phyloP scores from a whole-genome alignment of 2,797 vertebrate species.

The Cryptoprocta ferox region DNA sequence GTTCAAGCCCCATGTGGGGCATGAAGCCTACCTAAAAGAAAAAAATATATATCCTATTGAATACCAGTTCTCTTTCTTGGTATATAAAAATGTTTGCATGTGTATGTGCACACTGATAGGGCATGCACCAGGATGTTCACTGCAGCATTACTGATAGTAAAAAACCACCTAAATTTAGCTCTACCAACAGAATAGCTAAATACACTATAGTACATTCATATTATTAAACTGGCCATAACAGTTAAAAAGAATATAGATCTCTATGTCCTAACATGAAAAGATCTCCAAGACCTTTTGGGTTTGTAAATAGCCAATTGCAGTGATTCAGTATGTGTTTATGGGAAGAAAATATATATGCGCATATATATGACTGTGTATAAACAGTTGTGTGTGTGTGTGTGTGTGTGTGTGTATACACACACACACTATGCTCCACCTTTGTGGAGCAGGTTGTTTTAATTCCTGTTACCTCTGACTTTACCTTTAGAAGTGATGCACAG shows the following conservation, averaged over 20 bases:
- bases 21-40: background rate
- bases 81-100: background rate
- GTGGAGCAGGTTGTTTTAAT: background rate
- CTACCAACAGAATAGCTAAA: background rate
- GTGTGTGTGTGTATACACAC: background rate
- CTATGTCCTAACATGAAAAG: background rate
- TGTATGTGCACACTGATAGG: background rate
- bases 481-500: background rate
- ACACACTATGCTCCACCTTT: background rate
- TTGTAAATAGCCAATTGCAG: conserved; percentile 31
- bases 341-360: background rate
- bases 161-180: conserved; percentile 12
- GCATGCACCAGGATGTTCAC: background rate
- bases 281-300: background rate
- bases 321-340: background rate
- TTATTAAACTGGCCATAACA: background rate
- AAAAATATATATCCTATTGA: background rate
- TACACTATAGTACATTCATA: background rate
- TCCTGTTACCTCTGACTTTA: background rate
- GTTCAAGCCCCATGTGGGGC: background rate
- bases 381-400: no score
- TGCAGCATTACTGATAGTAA: background rate
- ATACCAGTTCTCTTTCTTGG: conserved; percentile 9
- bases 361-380: no score
- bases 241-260: background rate